phyloP scores from a whole-genome alignment of 2,888 invertebrate species.

The Margaritifera margaritifera region DNA sequence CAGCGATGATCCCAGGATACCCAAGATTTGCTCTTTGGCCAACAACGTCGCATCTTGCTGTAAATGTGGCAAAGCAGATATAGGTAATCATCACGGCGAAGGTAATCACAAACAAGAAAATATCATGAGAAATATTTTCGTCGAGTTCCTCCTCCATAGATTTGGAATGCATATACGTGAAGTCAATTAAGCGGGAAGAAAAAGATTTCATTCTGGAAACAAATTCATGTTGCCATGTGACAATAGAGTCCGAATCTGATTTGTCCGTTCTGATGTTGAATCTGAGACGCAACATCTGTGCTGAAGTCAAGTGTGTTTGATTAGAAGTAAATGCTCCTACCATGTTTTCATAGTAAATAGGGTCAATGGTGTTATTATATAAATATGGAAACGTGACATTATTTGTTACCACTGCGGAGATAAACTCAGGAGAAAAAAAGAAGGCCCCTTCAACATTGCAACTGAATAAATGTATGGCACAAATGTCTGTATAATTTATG shows the following conservation, averaged over 20 bases:
- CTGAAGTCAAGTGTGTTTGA: constrained; percentile 14
- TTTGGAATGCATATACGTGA: constrained; percentile 23
- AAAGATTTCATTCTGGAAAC: constrained; percentile 16
- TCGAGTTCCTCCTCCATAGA: constrained; percentile 35
- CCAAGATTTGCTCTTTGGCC: constrained; percentile 22
- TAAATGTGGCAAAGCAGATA: constrained; percentile 27
- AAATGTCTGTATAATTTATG: constrained; percentile 16
- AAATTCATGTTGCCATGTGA: constrained; percentile 31
- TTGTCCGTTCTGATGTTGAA: constrained; percentile 28
- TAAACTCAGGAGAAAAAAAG: constrained; percentile 17
- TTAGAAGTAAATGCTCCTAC: constrained; percentile 10
- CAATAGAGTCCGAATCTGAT: not conserved
- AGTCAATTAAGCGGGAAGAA: constrained; percentile 10
- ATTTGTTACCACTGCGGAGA: not conserved
- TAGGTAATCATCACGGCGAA: constrained; percentile 43
- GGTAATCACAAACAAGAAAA: constrained; percentile 29
- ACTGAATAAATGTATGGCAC: constrained; percentile 11
- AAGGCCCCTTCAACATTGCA: constrained; percentile 29
- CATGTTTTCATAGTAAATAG: constrained; percentile 3
- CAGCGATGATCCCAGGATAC: constrained; percentile 41
- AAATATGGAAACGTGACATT: constrained; percentile 27
- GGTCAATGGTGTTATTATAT: constrained; percentile 1
- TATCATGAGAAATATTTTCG: constrained; percentile 31
- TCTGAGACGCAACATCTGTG: constrained; percentile 18
- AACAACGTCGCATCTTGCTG: constrained; percentile 22